Evolutionary conservation across 2,888 invertebrate genomes (phyloP).

Genomic region (Chloromyia formosa): DNA sequence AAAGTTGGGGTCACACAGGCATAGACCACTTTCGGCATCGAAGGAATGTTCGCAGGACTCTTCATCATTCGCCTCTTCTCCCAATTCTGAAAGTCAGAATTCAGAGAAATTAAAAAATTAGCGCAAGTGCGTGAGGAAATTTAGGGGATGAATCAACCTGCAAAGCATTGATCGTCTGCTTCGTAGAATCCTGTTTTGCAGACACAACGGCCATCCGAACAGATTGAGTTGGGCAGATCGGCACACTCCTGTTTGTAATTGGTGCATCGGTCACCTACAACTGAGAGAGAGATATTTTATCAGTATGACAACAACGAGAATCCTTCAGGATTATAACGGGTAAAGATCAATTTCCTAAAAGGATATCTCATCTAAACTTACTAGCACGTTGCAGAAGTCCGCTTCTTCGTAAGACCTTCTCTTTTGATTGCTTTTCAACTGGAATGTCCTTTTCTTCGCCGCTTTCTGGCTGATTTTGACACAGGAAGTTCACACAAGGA

Average conservation of each 20-base stretch:
- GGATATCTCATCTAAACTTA: too few relatives aligned
- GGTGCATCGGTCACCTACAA: constrained; percentile 46
- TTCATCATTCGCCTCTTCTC: constrained; percentile 60
- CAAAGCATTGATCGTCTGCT: constrained; percentile 58
- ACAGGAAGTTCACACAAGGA: constrained; percentile 60
- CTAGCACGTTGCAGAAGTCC: not conserved
- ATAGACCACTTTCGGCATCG: constrained; percentile 57
- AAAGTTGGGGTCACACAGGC: constrained; percentile 61
- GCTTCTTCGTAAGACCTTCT: too few relatives aligned
- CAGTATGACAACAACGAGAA: too few relatives aligned
- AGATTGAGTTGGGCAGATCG: constrained; percentile 60
- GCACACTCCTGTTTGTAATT: constrained; percentile 54
- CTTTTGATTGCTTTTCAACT: not conserved
- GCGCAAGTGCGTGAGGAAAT: constrained; percentile 3
- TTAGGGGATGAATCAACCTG: constrained; percentile 54
- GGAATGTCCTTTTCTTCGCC: not conserved
- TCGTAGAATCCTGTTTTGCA: constrained; percentile 60
- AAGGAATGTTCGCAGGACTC: constrained; percentile 59
- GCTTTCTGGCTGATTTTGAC: not conserved
- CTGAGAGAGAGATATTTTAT: constrained; percentile 9
- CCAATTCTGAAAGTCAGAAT: constrained; percentile 56
- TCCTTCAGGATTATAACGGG: too few relatives aligned
- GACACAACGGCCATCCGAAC: constrained; percentile 58
- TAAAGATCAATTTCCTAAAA: too few relatives aligned
- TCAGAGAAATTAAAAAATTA: not conserved